Base-by-base conservation (phyloP, 2,888 invertebrate species). In the Tolmerus cingulatus region DNA sequence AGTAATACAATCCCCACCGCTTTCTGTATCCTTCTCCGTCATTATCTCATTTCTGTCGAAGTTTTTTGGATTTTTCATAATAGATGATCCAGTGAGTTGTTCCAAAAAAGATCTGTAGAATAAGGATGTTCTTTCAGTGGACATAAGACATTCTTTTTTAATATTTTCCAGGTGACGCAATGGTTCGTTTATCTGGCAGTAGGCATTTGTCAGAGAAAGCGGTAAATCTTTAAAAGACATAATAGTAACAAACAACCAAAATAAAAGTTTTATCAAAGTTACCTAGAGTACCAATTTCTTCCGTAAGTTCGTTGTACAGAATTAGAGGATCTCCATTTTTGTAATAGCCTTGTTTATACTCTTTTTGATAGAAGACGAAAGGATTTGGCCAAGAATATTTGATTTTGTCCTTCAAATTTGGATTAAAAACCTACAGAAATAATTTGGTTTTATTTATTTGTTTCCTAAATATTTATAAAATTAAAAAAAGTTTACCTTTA, bases 181-280 rank as follows among this genome's bases (percentile, higher is more conserved):
- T 0, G 91, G 88, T 30, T 91, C 90, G 40, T 87, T 88, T 1
- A 92, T 84, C 66, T 90, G 90, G 77, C 92, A 92, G 23, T 88
- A 87, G 4, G 90, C 87, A 12, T 90, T 89, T n/a, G 90, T 89
- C 14, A 91, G 90, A 1, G 90, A 90, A 87, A 89, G 88, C 8
- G 92, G 92, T 86, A 92, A 88, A 78, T 91, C 92, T 89, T 86
- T 12, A 87, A 87, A 51, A 16, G 37, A 40, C 81, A 74, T 27
- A 27, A 8, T 1, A 19, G 30, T 76, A 81, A 55, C n/a, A 23
- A 86, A 57, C 37, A 79, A 55, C 4, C 2, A 16, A 27, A 46
- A 82, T 34, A 14, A 82, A 27, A 34, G 5, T 4, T 19, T 8
- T n/a, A 46, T 14, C 23, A 8, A 23, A 14, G 8, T 89, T 89